Evolutionary conservation across 2,113 vertebrate genomes (phyloP).

Genomic region (Tachysurus vachellii): DNA sequence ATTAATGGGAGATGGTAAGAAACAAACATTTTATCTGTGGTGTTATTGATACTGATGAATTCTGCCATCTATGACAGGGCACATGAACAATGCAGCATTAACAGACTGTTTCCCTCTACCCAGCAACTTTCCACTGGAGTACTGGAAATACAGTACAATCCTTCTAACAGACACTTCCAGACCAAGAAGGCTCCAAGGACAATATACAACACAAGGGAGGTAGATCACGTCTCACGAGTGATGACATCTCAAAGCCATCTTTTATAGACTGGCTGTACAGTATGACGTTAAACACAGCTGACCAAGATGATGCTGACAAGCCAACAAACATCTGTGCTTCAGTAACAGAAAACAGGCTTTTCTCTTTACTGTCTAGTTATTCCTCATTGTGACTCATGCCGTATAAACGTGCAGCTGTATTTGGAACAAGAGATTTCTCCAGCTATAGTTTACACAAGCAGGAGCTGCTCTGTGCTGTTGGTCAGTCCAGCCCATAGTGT

Average conservation of each 20-base stretch:
- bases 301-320: constrained; percentile 6
- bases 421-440: neutral
- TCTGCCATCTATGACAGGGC: neutral
- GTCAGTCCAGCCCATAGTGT: constrained; percentile 55
- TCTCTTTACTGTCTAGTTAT: neutral
- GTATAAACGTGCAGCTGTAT: constrained; percentile 34
- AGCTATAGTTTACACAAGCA: constrained; percentile 57
- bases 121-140: neutral
- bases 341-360: neutral
- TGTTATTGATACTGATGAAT: neutral
- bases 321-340: constrained; percentile 4
- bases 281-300: neutral
- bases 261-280: neutral
- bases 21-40: neutral
- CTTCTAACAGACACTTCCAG: neutral
- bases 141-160: neutral
- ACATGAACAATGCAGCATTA: neutral
- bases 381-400: constrained; percentile 1
- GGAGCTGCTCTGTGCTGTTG: constrained; percentile 48
- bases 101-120: neutral
- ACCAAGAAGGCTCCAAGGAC: constrained; percentile 36
- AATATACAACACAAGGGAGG: constrained; percentile 22
- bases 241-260: neutral
- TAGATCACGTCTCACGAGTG: constrained; percentile 12
- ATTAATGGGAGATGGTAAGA: no score